Base-by-base conservation (phyloP, 2,888 invertebrate genomes). In the Octodonta nipae region DNA sequence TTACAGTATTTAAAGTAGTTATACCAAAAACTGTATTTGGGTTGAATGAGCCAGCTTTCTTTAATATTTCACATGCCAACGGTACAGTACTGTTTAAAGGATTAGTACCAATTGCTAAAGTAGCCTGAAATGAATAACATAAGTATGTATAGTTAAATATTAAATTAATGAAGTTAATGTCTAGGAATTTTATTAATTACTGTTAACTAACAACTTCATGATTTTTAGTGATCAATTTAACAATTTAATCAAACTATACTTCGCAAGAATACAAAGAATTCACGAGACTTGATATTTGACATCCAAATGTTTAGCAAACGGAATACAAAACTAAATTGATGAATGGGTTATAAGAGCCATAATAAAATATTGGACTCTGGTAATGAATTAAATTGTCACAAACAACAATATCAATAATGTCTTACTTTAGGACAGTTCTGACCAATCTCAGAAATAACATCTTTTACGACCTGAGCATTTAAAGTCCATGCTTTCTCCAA, bases 31-130 rank as follows among this genome's bases (percentile, higher is more conserved):
- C 45, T 39, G 63, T 64, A 34, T 66, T 72, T 3, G 73, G 66
- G 45, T 84, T 75, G 53, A 69, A 75, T 13, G 70, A 62, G 29
- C 72, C 71, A 20, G 64, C 61, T 47, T 68, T 69, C 56, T 77
- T 79, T 55, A 74, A 66, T 22, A 77, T 64, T 54, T 82, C 81
- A 28, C 70, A 63, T 5, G 73, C 70, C 49, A 83, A 67, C 3
- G 83, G 81, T 8, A 83, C 71, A 28, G 78, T 68, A 39, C 73
- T 74, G 59, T 82, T 81, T 5, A 78, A 64, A 53, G 76, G 66
- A 37, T 58, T 58, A 8, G 67, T 65, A 12, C 54, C 60, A 15
- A 70, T 50, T 4, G 63, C 65, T 20, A 68, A 34, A 34, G 66
- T 42, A 3, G 68, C 65, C 67, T 68, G 37, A 25, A 42, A 15